Evolutionary conservation across 2,797 vertebrate species (phyloP).

Genomic region (Betta splendens): DNA sequence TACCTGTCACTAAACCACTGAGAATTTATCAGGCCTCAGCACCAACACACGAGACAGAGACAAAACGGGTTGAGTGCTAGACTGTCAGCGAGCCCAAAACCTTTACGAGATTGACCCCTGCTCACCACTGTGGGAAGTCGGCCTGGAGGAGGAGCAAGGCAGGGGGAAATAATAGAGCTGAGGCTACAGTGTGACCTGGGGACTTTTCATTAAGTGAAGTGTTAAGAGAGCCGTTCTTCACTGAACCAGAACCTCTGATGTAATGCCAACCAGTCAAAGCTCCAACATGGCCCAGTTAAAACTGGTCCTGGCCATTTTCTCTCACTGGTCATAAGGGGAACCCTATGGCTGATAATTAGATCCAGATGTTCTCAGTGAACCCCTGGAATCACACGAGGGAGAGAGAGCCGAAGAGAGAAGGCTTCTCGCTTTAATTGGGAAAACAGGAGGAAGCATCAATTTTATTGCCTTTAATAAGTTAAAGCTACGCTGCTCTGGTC

Average conservation of each 20-base stretch:
- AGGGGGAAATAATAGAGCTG: conserved; percentile 43
- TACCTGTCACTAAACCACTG: not conserved
- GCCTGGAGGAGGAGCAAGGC: conserved; percentile 38
- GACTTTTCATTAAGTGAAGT: conserved; percentile 69
- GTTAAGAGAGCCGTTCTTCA: conserved; percentile 58
- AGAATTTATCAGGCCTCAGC: conserved; percentile 1
- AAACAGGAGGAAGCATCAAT: conserved; percentile 98
- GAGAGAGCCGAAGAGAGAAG: conserved; percentile 64
- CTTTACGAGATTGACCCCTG: conserved; percentile 71
- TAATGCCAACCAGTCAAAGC: conserved; percentile 33
- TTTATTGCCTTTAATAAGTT: conserved; percentile 97
- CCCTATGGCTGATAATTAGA: conserved; percentile 86
- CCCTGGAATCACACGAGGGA: conserved; percentile 72
- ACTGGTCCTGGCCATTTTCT: conserved; percentile 61
- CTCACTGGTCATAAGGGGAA: conserved; percentile 83
- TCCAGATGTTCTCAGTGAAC: conserved; percentile 89
- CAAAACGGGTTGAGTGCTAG: conserved; percentile 55
- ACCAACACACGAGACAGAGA: conserved; percentile 35
- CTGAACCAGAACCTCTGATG: conserved; percentile 59
- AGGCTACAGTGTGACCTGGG: conserved; percentile 55
- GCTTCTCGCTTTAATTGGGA: conserved; percentile 91
- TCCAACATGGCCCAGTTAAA: conserved; percentile 43
- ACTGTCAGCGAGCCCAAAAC: conserved; percentile 48
- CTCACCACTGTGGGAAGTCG: conserved; percentile 23
- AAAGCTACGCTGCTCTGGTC: conserved; percentile 83